phyloP scores from a whole-genome alignment of 2,113 vertebrate genomes.

The Bubo bubo region DNA sequence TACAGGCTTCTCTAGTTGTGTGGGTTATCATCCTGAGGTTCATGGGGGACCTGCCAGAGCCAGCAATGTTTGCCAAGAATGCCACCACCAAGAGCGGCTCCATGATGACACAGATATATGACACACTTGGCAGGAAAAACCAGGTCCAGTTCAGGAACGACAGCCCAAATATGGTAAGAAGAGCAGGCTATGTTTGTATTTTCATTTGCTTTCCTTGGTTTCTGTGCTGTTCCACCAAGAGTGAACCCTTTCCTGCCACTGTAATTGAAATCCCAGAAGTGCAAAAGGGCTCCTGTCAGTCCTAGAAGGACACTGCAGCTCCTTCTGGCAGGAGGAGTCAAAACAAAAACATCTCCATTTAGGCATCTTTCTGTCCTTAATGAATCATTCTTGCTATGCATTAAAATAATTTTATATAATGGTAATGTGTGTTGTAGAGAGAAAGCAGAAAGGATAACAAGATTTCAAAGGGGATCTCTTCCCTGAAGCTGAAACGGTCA shows the following conservation, averaged over 20 bases:
- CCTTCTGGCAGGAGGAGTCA: not conserved
- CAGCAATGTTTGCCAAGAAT: constrained; percentile 72
- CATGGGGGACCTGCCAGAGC: constrained; percentile 95
- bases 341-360: not conserved
- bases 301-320: not conserved
- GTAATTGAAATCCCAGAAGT: not conserved
- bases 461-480: constrained; percentile 68
- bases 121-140: constrained; percentile 37
- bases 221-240: not conserved
- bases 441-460: constrained; percentile 49
- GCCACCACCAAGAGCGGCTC: constrained; percentile 23
- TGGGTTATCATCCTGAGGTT: constrained; percentile 94
- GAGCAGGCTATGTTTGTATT: not conserved
- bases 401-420: not conserved
- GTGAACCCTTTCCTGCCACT: not conserved
- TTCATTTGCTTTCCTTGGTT: not conserved
- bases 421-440: constrained; percentile 44
- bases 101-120: constrained; percentile 57
- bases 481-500: constrained; percentile 73
- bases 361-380: not conserved
- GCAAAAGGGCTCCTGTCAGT: not conserved
- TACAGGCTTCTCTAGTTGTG: constrained; percentile 85
- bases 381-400: not conserved
- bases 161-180: constrained; percentile 60
- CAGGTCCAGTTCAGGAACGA: not conserved